Evolutionary conservation across 1,140 invertebrate genomes (phyloP).

Genomic region (Zaprionus taronus): DNA sequence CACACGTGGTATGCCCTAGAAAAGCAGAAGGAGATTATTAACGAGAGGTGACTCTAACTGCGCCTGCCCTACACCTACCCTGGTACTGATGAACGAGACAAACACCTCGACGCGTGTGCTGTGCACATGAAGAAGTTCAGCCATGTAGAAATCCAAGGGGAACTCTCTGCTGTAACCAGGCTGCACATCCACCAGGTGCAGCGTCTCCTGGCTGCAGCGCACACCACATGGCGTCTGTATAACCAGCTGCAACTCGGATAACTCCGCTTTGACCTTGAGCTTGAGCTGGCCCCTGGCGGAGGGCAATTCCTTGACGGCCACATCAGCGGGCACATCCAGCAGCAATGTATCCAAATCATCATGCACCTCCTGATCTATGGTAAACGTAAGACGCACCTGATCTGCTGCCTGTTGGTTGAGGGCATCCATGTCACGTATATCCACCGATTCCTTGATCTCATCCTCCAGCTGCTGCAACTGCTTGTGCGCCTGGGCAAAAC

Average conservation of each 20-base stretch:
- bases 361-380: conserved; percentile 47
- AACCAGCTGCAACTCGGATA: conserved; percentile 72
- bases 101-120: conserved; percentile 64
- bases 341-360: conserved; percentile 71
- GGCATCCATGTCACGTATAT: conserved; percentile 72
- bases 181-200: conserved; percentile 63
- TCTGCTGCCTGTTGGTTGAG: conserved; percentile 73
- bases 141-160: conserved; percentile 70
- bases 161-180: conserved; percentile 52
- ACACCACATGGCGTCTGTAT: conserved; percentile 62
- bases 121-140: conserved; percentile 68
- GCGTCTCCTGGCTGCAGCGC: conserved; percentile 65
- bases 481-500: conserved; percentile 76
- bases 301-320: conserved; percentile 71
- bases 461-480: conserved; percentile 81
- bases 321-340: conserved; percentile 73
- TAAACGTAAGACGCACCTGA: conserved; percentile 71
- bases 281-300: conserved; percentile 63
- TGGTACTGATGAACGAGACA: conserved; percentile 69
- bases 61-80: conserved; percentile 34
- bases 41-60: background rate
- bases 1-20: conserved; percentile 73
- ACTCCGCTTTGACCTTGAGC: conserved; percentile 56
- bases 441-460: conserved; percentile 80
- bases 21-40: background rate